These are phyloP conservation scores for Mesocentrotus franciscanus DNA, from an alignment of 53 echinoderm and acorn worm species.

Conservation along the genomic window DNA sequence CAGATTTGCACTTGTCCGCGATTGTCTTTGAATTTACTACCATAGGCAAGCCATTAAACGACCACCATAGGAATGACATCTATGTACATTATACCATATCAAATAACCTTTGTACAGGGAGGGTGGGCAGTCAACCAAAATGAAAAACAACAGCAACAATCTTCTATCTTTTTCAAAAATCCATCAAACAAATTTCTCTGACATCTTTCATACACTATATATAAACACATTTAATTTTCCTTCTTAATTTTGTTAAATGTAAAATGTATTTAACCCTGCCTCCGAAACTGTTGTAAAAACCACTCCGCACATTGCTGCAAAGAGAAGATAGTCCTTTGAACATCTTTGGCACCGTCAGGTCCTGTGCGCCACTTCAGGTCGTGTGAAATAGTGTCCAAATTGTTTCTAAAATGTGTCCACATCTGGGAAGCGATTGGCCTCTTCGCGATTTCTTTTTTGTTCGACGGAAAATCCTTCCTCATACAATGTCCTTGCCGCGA, in stretches of 20 bases:
- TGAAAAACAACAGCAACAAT: slow-evolving; percentile 36
- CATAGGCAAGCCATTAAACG: slow-evolving; percentile 4
- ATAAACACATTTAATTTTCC: slow-evolving; percentile 60
- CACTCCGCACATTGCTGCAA: slow-evolving; percentile 32
- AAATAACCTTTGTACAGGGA: slow-evolving; percentile 51
- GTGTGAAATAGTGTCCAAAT: not conserved
- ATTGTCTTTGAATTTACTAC: slow-evolving; percentile 49
- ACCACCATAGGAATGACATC: slow-evolving; percentile 62
- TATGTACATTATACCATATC: slow-evolving; percentile 66
- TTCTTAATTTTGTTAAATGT: slow-evolving; percentile 49
- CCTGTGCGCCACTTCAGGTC: not conserved
- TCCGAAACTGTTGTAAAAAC: slow-evolving; percentile 54
- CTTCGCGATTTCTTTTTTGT: not conserved
- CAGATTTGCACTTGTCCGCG: slow-evolving; percentile 65
- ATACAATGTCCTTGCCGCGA: slow-evolving; percentile 91
- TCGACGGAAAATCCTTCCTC: slow-evolving; percentile 62
- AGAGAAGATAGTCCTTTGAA: slow-evolving; percentile 21
- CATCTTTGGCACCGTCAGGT: not conserved
- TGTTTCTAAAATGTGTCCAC: slow-evolving; percentile 36
- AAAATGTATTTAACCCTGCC: slow-evolving; percentile 65
- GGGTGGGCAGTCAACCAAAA: slow-evolving; percentile 45
- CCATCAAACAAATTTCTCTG: slow-evolving; percentile 48
- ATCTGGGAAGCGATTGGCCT: slow-evolving; percentile 18
- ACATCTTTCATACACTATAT: slow-evolving; percentile 66
- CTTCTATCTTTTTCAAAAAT: slow-evolving; percentile 25